Base-by-base conservation (phyloP, 2,888 invertebrate genomes). In the Mactromeris polynyma region DNA sequence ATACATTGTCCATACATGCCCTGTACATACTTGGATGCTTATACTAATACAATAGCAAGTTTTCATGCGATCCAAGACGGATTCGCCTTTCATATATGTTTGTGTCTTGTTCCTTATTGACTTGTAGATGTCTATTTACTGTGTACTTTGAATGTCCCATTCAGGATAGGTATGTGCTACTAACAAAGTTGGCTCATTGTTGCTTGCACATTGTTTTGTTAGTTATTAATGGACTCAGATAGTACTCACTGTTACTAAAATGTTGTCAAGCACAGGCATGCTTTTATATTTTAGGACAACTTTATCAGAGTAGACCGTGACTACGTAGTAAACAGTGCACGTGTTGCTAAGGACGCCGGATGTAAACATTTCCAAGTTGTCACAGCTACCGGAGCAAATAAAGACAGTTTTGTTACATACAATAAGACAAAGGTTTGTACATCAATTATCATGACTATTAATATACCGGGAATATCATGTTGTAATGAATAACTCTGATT, bases 231-330 rank as follows among this genome's bases (percentile, higher is more conserved):
- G 54, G 3, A 9, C 58, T 2, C 7, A n/a, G 26, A n/a, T 14
- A n/a, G n/a, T 26, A n/a, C n/a, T 26, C 2, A n/a, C 19, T 14
- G 21, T 58, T n/a, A 21, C 2, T n/a, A 58, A 6, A 6, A 58
- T 19, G 3, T 21, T 21, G 7, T 26, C 7, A 58, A 31, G 82
- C 78, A 84, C n/a, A n/a, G n/a, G n/a, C n/a, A n/a, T n/a, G n/a
- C n/a, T 85, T 38, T 82, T 1, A 2, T 36, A 64, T 92, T 92
- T 0, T 91, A 97, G 97, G 96, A 96, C 46, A 97, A 96, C 1
- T 97, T 97, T 94, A 95, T 97, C 79, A 95, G 95, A 88, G 97
- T 97, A 4, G 97, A 97, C 93, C 97, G 97, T 92, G 97, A 97
- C 92, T 97, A 97, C 93, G 97, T 97, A 2, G 92, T 97, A 33